Base-by-base conservation (phyloP, 2,888 invertebrate genomes). In the Tetropium fuscum region DNA sequence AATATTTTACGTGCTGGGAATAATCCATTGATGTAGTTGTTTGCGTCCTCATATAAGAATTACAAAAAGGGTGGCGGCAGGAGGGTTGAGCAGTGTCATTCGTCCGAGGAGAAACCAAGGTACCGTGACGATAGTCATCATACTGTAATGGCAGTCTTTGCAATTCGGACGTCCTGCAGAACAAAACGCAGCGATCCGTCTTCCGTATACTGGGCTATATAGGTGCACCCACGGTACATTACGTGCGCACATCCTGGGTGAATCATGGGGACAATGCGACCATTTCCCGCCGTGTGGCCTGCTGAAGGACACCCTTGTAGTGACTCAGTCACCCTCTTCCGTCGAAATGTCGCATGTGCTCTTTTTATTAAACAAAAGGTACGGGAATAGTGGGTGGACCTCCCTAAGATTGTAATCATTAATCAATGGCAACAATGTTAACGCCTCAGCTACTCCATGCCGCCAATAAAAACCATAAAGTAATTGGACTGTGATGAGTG, bases 171-270 rank as follows among this genome's bases (percentile, higher is more conserved):
- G 64, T 66, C 66, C 64, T 20, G 19, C 16, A 8, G 51, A 40
- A 36, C 48, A 73, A 71, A 73, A 74, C 71, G 71, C 58, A 63
- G 62, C 72, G 69, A 74, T 74, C 65, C 60, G 72, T 75, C 75
- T 72, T 72, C 66, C 57, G n/a, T n/a, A 58, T 64, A 67, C 63
- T 64, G 63, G 63, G 59, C 72, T 73, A 71, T 77, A 73, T 75
- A 75, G 76, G 78, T 78, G 76, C 76, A 78, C 76, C 76, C 75
- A 76, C 75, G 75, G 74, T 76, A 75, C 78, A 78, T 78, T 77
- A 77, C 76, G 74, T 73, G 69, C 72, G 73, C 70, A 76, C 75
- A 78, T 79, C 78, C 78, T 78, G 78, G 72, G 74, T 78, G 79
- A 79, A 78, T 79, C 80, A 79, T 74, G 73, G 69, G 74, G 77